Base-by-base conservation (phyloP, 2,113 vertebrate genomes). In the Nicator chloris region DNA sequence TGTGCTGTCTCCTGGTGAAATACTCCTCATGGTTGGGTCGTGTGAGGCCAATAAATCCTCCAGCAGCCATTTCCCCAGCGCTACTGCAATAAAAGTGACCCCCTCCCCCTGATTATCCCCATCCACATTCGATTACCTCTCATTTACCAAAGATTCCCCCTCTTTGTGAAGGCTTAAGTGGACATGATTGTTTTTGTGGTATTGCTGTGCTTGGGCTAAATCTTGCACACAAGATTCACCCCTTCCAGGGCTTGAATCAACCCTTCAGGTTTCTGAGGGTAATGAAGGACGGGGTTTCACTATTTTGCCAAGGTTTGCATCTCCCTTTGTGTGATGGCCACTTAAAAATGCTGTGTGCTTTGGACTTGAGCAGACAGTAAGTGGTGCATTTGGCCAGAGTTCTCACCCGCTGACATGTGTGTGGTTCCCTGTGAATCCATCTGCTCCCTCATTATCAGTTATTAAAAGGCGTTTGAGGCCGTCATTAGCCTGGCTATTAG, bases 381-480 rank as follows among this genome's bases (percentile, higher is more conserved):
- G 54, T 4, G 35, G 39, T 68, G 19, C 65, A 20, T 80, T 92
- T 88, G 79, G 49, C 68, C 44, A 28, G 86, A 81, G 33, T 64
- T 88, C 18, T 60, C 51, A 51, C 45, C 4, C 45, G 18, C 37
- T 90, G 28, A 21, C 10, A 53, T 10, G 30, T 33, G n/a, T 83
- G 64, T 82, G 69, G 68, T 31, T 94, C 56, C 49, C 75, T 63
- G 54, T 51, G 82, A 92, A 66, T 86, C 85, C 88, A 90, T 93
- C 92, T 91, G 90, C 78, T 93, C 59, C 59, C 39, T 96, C 66
- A 47, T 95, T 75, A 80, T 88, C 68, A 71, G 88, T 83, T 84
- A 81, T 90, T 96, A 95, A 88, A 93, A 93, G 60, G 78, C 15
- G 0, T 93, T 92, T 11, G 14, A 69, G 92, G 20, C 39, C 39